Evolutionary conservation across 2,888 invertebrate genomes (phyloP).

Genomic region (Entomobrya multifasciata): DNA sequence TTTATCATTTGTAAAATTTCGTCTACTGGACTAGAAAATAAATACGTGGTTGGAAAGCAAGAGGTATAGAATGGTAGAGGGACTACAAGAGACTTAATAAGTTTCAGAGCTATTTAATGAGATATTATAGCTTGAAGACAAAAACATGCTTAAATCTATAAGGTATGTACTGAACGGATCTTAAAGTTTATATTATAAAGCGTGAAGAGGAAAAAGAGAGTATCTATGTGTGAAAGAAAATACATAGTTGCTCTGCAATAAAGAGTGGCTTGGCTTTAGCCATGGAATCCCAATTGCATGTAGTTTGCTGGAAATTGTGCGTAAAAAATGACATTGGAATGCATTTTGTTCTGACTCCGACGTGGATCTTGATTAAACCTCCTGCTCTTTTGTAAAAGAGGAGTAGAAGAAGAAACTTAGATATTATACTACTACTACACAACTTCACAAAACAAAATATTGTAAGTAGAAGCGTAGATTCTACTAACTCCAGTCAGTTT

Average conservation of each 20-base stretch:
- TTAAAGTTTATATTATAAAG: neutral
- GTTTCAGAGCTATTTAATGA: constrained; percentile 69
- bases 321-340: constrained; percentile 79
- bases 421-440: neutral
- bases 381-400: constrained; percentile 52
- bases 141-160: constrained; percentile 17
- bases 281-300: constrained; percentile 77
- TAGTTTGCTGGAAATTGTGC: constrained; percentile 78
- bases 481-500: neutral
- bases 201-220: neutral
- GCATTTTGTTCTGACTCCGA: constrained; percentile 75
- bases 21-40: constrained; percentile 30
- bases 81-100: constrained; percentile 62
- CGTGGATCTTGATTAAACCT: constrained; percentile 76
- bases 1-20: neutral
- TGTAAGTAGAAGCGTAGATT: neutral
- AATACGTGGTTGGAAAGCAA: constrained; percentile 1
- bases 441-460: no score
- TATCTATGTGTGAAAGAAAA: neutral
- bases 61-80: neutral
- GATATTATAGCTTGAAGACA: constrained; percentile 68
- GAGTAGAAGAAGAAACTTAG: neutral
- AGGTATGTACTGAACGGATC: no score
- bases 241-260: constrained; percentile 44
- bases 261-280: constrained; percentile 57